Percentiles rank a stretch among this genome's conserved stretches.
Evolutionary conservation across 2,888 invertebrate species (phyloP).

Genomic region (Lasioglossum oenotherae): DNA sequence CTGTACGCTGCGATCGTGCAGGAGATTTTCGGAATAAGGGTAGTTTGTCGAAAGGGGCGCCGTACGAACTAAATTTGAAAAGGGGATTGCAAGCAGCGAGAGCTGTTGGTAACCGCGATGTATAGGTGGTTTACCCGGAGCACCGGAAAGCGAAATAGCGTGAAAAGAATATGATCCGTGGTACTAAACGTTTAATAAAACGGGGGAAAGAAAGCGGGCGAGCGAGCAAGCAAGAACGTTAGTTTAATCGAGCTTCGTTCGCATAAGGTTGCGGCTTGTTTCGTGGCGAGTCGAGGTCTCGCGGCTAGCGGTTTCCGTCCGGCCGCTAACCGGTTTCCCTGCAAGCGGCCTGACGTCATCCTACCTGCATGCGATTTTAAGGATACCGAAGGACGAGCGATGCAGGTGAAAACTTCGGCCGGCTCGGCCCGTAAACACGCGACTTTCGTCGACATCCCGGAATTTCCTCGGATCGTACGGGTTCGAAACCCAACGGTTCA

Average conservation of each 20-base stretch:
- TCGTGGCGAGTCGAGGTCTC: slow-evolving; percentile 72
- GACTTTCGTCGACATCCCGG: slow-evolving; percentile 9
- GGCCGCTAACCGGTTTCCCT: slow-evolving; percentile 75
- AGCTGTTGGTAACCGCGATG: neutral
- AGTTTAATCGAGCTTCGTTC: slow-evolving; percentile 31
- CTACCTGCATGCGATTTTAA: slow-evolving; percentile 74
- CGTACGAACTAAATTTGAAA: neutral
- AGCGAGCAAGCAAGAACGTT: slow-evolving; percentile 10
- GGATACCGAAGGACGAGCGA: slow-evolving; percentile 68
- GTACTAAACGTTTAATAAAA: neutral
- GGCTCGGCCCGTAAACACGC: slow-evolving; percentile 38
- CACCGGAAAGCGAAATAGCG: neutral
- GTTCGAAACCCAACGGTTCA: neutral
- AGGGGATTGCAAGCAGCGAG: neutral
- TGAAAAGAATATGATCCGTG: neutral
- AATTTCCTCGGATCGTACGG: neutral
- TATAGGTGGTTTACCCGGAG: neutral
- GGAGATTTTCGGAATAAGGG: neutral
- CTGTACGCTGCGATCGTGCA: too few relatives aligned
- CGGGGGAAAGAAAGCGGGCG: neutral
- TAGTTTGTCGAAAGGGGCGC: neutral
- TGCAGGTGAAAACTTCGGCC: slow-evolving; percentile 66
- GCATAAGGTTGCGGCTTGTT: slow-evolving; percentile 60
- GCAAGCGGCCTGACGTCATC: slow-evolving; percentile 74
- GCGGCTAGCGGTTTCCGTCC: slow-evolving; percentile 78